Conservation (phyloP, 2,113 vertebrate species). For the Silurus asotus region DNA sequence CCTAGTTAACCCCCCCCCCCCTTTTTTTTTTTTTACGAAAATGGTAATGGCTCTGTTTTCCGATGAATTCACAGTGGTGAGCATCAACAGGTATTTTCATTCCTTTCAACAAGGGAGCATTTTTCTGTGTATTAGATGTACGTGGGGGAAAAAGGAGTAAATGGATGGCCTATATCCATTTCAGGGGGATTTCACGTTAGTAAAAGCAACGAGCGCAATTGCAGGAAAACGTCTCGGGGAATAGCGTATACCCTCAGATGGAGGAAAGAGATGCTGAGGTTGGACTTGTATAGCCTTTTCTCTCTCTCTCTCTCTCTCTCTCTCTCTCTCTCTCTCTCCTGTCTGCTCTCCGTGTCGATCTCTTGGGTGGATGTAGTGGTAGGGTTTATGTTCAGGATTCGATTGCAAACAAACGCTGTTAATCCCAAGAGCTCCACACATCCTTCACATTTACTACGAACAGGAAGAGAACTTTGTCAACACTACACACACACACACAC, state of each 20-base stretch:
- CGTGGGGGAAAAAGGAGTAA: constrained; percentile 13
- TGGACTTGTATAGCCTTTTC: constrained; percentile 44
- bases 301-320: not conserved
- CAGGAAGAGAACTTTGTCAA: constrained; percentile 42
- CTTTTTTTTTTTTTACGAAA: not conserved
- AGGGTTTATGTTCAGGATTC: constrained; percentile 54
- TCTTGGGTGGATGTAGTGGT: constrained; percentile 50
- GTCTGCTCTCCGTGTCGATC: constrained; percentile 26
- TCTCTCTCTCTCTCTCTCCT: not conserved
- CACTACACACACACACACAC: not conserved
- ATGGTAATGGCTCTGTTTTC: constrained; percentile 15
- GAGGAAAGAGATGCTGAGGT: constrained; percentile 40
- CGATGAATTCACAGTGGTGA: constrained; percentile 27
- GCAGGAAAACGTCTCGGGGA: constrained; percentile 50
- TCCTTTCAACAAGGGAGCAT: constrained; percentile 45
- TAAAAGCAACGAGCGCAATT: constrained; percentile 51
- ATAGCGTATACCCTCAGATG: constrained; percentile 42
- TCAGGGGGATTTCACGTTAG: constrained; percentile 40
- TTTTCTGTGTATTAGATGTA: constrained; percentile 45
- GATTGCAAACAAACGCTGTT: constrained; percentile 54
- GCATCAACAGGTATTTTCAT: constrained; percentile 42
- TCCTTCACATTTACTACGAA: constrained; percentile 45
- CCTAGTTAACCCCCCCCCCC: too few relatives aligned
- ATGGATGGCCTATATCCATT: constrained; percentile 43
- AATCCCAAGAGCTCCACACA: constrained; percentile 49